phyloP scores from a whole-genome alignment of 1,140 invertebrate genomes.

The Drosophila repletoides region DNA sequence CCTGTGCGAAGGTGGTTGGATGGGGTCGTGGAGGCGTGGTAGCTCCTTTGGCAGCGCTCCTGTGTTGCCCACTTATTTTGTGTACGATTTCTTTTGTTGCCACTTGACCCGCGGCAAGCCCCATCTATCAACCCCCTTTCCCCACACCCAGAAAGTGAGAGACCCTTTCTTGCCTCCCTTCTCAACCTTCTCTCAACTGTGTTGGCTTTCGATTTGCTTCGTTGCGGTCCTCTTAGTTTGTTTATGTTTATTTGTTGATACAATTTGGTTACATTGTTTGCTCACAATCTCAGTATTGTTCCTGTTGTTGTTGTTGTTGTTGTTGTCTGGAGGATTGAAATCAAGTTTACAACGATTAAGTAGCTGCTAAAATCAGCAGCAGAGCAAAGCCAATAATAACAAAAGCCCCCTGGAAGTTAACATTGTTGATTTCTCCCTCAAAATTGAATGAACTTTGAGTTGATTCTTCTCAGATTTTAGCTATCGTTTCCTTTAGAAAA shows the following conservation, averaged over 20 bases:
- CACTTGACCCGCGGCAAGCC: constrained; percentile 67
- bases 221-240: constrained; percentile 50
- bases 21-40: no score
- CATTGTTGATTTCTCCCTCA: neutral
- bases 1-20: neutral
- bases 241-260: constrained; percentile 79
- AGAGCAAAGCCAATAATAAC: constrained; percentile 42
- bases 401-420: constrained; percentile 2
- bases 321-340: constrained; percentile 48
- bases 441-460: neutral
- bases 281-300: constrained; percentile 66
- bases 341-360: constrained; percentile 75
- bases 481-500: no score
- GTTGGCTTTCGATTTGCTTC: constrained; percentile 22
- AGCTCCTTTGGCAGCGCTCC: constrained; percentile 12
- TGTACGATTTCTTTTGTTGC: constrained; percentile 68
- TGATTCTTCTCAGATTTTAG: no score
- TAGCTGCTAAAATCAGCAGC: constrained; percentile 62
- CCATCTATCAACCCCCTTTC: constrained; percentile 17
- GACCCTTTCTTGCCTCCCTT: neutral
- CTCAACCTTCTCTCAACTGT: neutral
- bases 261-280: constrained; percentile 80
- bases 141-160: no score
- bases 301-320: constrained; percentile 34
- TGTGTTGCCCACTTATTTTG: constrained; percentile 35